A percentile compares a stretch with the other conserved stretches of the same genome.
These are phyloP conservation scores for Orthonychiurus folsomi DNA, from an alignment of 2,888 invertebrate genomes.

Conservation along the genomic window DNA sequence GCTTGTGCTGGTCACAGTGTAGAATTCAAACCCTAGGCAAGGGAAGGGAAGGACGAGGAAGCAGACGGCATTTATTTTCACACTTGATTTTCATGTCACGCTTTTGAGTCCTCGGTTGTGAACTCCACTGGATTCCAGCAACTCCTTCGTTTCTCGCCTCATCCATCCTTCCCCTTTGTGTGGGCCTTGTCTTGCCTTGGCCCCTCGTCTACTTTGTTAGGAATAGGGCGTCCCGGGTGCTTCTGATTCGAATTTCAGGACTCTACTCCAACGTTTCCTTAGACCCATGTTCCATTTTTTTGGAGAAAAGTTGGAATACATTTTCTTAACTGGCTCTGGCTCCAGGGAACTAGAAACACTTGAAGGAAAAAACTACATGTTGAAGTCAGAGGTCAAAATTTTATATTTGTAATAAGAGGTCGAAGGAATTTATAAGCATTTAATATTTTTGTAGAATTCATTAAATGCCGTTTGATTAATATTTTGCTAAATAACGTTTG, in stretches of 20 bases:
- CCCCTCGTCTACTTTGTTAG: not conserved
- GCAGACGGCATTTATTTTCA: not conserved
- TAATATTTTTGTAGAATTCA: too few relatives aligned
- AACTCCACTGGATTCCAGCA: not conserved
- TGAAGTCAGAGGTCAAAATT: too few relatives aligned
- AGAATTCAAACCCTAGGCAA: not conserved
- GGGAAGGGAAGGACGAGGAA: not conserved
- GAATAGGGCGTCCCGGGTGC: not conserved
- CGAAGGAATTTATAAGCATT: too few relatives aligned
- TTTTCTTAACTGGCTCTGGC: not conserved
- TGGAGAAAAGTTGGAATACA: not conserved
- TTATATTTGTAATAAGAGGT: too few relatives aligned
- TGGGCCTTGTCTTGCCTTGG: not conserved
- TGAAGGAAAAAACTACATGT: too few relatives aligned
- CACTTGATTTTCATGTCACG: constrained; percentile 1
- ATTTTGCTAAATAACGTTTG: too few relatives aligned
- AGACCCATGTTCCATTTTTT: not conserved
- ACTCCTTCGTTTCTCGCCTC: too few relatives aligned
- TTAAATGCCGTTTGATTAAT: too few relatives aligned
- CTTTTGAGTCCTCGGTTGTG: not conserved
- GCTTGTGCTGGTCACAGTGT: not conserved
- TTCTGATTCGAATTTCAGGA: not conserved
- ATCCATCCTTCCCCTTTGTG: not conserved
- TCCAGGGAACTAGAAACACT: too few relatives aligned
- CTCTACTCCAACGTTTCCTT: not conserved